Percentiles rank a stretch among this genome's conserved stretches.
phyloP scores from a whole-genome alignment of 2,113 vertebrate species.

The Thinocorus orbignyianus region DNA sequence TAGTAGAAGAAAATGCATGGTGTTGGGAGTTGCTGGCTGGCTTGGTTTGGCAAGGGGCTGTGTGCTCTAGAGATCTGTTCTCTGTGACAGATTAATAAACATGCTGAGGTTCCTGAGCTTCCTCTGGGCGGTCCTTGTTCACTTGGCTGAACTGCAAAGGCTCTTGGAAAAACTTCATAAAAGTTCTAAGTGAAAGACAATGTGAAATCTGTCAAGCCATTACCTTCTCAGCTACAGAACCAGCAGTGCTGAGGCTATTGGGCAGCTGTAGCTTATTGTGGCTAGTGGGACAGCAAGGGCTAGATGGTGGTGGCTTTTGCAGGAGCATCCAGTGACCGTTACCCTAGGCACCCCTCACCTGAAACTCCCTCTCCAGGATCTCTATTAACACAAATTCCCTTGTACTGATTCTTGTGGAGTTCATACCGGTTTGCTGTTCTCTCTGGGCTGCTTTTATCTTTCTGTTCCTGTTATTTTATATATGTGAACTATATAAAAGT shows the following conservation, averaged over 20 bases:
- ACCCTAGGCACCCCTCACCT: rapidly evolving
- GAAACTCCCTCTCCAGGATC: neutral
- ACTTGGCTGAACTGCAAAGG: neutral
- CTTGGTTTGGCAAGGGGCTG: neutral
- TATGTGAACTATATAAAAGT: neutral
- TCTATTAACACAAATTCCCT: neutral
- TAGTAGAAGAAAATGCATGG: neutral
- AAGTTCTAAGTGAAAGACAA: neutral
- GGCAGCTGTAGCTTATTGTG: neutral
- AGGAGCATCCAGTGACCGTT: neutral
- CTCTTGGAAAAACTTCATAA: neutral
- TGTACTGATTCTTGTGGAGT: neutral
- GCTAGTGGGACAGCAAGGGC: neutral
- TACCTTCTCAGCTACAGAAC: neutral
- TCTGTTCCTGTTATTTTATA: neutral
- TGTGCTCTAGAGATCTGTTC: neutral
- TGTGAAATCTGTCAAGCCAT: neutral
- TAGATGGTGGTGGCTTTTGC: neutral
- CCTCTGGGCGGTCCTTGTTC: neutral
- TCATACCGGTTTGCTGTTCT: neutral
- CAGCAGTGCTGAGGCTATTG: neutral
- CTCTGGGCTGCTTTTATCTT: neutral
- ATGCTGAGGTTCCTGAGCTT: neutral
- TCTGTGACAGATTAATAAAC: neutral
- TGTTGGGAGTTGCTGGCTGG: neutral